Evolutionary conservation across 2,888 invertebrate genomes (phyloP).

Genomic region (Altica lythri): DNA sequence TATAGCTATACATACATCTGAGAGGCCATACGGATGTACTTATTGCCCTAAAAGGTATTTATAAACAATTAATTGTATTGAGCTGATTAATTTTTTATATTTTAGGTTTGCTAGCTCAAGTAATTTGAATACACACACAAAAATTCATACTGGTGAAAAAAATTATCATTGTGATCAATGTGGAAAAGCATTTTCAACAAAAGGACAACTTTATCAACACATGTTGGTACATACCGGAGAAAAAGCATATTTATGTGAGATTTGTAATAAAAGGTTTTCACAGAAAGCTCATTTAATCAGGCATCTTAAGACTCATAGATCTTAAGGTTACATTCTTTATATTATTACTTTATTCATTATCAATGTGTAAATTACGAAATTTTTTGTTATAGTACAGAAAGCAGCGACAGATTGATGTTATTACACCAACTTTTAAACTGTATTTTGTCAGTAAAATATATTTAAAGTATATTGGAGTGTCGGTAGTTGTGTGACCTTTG

Average conservation of each 20-base stretch:
- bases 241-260: conserved; percentile 56
- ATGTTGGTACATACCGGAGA: conserved; percentile 56
- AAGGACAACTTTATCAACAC: conserved; percentile 56
- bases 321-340: no score
- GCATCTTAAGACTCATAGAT: conserved; percentile 55
- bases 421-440: no score
- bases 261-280: conserved; percentile 56
- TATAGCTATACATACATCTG: conserved; percentile 56
- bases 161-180: conserved; percentile 57
- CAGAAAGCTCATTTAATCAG: conserved; percentile 56
- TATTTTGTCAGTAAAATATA: no score
- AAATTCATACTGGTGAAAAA: conserved; percentile 57
- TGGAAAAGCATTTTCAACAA: conserved; percentile 56
- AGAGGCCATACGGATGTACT: conserved; percentile 55
- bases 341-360: no score
- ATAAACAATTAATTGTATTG: no score
- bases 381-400: no score
- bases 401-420: no score
- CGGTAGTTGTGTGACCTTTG: no score
- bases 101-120: conserved; percentile 55
- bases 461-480: no score
- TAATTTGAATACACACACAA: conserved; percentile 55
- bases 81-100: no score
- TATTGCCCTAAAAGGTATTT: conserved; percentile 54
- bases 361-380: no score